These are phyloP conservation scores for Disparrhopalites patrizii DNA, from an alignment of 2,888 invertebrate species.

Conservation along the genomic window DNA sequence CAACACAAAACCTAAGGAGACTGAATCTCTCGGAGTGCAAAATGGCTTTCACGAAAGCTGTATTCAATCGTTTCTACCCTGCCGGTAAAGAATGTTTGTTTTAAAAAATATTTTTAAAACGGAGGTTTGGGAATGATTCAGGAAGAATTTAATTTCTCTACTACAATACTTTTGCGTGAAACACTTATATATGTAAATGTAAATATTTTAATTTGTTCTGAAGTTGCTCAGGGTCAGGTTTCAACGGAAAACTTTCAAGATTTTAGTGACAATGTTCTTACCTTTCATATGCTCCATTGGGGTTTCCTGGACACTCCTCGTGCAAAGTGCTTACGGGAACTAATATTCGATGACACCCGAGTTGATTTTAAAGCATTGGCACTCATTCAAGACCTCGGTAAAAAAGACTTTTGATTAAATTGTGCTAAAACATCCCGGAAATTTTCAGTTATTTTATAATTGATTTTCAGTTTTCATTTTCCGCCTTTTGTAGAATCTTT, in stretches of 20 bases:
- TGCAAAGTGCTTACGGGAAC: constrained; percentile 11
- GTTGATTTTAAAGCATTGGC: constrained; percentile 19
- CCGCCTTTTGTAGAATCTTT: neutral
- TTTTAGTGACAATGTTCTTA: constrained; percentile 31
- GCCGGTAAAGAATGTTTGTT: constrained; percentile 3
- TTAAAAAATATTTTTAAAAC: neutral
- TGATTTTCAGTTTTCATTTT: neutral
- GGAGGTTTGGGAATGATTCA: neutral
- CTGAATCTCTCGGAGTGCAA: constrained; percentile 24
- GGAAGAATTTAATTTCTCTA: neutral
- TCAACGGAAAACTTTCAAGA: constrained; percentile 7
- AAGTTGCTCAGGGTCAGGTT: constrained; percentile 12
- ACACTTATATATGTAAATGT: neutral
- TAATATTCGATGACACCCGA: constrained; percentile 25
- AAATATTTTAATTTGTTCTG: neutral
- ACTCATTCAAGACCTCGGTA: constrained; percentile 25
- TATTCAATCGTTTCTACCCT: constrained; percentile 32
- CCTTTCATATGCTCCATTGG: constrained; percentile 27
- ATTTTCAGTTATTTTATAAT: too few species aligned
- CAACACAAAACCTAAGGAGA: constrained; percentile 12
- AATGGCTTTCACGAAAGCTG: constrained; percentile 29
- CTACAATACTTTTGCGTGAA: neutral
- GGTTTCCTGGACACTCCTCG: constrained; percentile 19
- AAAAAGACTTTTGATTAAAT: neutral
- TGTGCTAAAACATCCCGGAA: too few species aligned